Evolutionary conservation across 2,113 vertebrate genomes (phyloP).

Genomic region (Sula dactylatra): DNA sequence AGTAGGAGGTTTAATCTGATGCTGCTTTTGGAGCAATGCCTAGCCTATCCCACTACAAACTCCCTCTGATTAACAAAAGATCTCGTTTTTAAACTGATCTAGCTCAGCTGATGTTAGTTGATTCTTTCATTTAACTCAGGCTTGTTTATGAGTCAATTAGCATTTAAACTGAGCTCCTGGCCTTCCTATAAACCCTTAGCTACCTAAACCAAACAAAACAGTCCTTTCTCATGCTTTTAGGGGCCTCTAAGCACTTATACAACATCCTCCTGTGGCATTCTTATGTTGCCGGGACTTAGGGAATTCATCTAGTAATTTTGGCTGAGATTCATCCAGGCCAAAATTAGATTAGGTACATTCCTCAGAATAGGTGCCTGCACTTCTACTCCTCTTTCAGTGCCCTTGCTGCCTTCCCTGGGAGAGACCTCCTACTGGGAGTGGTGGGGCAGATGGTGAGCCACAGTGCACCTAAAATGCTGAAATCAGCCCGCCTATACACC

Average conservation of each 20-base stretch:
- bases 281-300: background rate
- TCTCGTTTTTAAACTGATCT: constrained; percentile 49
- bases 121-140: constrained; percentile 54
- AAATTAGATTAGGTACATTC: background rate
- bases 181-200: background rate
- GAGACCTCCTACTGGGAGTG: background rate
- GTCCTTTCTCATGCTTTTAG: background rate
- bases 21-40: constrained; percentile 47
- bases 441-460: background rate
- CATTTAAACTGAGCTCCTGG: constrained; percentile 43
- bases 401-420: background rate
- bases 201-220: constrained; percentile 22
- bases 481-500: background rate
- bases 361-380: background rate
- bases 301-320: background rate
- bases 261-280: background rate
- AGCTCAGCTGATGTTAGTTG: constrained; percentile 41
- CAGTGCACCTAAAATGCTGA: background rate
- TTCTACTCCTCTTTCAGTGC: background rate
- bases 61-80: constrained; percentile 55
- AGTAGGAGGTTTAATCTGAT: constrained; percentile 59
- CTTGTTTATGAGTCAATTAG: constrained; percentile 61
- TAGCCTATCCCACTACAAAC: constrained; percentile 45
- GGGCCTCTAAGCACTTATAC: background rate
- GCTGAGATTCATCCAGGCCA: background rate